phyloP scores from a whole-genome alignment of 2,113 vertebrate genomes.

The Xiphophorus maculatus region DNA sequence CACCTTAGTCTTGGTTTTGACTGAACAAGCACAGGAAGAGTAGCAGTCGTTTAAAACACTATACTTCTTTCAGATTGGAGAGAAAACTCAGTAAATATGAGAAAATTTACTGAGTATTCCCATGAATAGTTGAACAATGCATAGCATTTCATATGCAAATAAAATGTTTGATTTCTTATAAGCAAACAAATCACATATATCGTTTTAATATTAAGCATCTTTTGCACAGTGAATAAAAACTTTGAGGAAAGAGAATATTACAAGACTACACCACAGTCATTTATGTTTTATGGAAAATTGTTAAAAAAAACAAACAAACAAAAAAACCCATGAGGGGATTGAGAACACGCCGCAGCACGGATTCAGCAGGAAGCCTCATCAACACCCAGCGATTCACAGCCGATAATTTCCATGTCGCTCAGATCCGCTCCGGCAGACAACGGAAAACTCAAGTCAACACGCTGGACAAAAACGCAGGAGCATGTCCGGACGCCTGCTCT shows the following conservation, averaged over 20 bases:
- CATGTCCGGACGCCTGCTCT: neutral
- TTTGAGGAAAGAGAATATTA: no score
- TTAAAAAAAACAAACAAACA: neutral
- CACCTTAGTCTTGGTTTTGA: no score
- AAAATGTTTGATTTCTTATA: neutral
- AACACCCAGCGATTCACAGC: constrained; percentile 13
- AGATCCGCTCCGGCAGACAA: neutral
- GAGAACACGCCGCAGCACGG: neutral
- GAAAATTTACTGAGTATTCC: neutral
- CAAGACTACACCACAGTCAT: neutral
- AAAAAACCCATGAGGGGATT: neutral
- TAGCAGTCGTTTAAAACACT: neutral
- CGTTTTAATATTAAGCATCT: no score
- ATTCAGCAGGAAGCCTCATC: constrained; percentile 16
- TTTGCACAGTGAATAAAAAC: no score
- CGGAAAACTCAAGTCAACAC: constrained; percentile 3
- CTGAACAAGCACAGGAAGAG: neutral
- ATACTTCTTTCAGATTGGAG: neutral
- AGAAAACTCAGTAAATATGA: neutral
- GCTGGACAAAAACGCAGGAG: neutral
- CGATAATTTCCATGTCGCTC: neutral
- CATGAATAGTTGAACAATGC: no score
- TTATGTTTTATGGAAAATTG: neutral
- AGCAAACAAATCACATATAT: neutral
- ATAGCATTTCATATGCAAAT: neutral